These are phyloP conservation scores for Drosophila yakuba DNA, from an alignment of 1,140 invertebrate species.

Conservation along the genomic window DNA sequence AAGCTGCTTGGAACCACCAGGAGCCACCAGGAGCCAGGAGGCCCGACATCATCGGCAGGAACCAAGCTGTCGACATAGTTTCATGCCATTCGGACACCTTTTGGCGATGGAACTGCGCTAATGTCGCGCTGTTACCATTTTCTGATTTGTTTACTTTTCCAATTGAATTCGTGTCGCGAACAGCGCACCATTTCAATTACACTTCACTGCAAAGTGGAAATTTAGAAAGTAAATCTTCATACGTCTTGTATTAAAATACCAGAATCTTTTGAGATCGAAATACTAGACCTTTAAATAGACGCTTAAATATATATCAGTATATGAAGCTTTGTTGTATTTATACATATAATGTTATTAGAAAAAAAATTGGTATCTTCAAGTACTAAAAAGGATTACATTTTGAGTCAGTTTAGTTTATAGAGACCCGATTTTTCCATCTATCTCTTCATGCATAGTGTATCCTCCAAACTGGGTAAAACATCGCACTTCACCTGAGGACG, in stretches of 20 bases:
- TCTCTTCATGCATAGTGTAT: conserved; percentile 19
- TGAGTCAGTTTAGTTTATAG: not conserved
- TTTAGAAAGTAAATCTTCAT: not conserved
- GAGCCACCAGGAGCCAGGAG: not conserved
- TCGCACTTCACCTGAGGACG: conserved; percentile 43
- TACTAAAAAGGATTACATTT: no score
- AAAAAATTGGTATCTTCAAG: no score
- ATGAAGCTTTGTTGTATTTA: no score
- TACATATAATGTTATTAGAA: no score
- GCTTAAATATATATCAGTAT: no score
- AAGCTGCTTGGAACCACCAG: conserved; percentile 3
- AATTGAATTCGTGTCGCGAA: conserved; percentile 65
- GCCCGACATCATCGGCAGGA: conserved; percentile 43
- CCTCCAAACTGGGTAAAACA: not conserved
- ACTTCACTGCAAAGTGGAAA: conserved; percentile 35
- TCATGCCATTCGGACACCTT: conserved; percentile 55
- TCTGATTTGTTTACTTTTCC: conserved; percentile 78
- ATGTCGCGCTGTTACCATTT: conserved; percentile 64
- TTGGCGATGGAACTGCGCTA: conserved; percentile 48
- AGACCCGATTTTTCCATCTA: not conserved
- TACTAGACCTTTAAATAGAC: no score
- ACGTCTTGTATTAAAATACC: no score
- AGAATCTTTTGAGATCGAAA: no score
- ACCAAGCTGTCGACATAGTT: conserved; percentile 52
- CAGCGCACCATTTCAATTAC: conserved; percentile 52